Evolutionary conservation across 2,888 invertebrate genomes (phyloP).

Genomic region (Schrankia costaestrigalis): DNA sequence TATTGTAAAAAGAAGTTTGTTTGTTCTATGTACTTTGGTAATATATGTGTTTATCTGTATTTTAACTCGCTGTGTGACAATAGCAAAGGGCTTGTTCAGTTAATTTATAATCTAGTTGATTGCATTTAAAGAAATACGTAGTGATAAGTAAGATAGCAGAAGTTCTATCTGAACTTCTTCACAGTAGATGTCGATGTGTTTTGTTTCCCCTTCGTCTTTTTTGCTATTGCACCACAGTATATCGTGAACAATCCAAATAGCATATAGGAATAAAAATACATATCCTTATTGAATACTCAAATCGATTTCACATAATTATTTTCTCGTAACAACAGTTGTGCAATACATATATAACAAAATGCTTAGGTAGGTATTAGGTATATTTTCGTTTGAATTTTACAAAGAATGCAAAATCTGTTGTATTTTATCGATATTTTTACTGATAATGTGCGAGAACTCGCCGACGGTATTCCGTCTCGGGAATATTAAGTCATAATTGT

Average conservation of each 20-base stretch:
- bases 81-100: slow-evolving; percentile 61
- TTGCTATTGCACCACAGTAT: slow-evolving; percentile 71
- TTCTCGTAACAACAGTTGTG: slow-evolving; percentile 73
- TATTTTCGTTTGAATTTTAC: slow-evolving; percentile 76
- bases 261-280: slow-evolving; percentile 71
- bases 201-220: slow-evolving; percentile 36
- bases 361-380: slow-evolving; percentile 77
- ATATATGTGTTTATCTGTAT: slow-evolving; percentile 67
- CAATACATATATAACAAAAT: slow-evolving; percentile 75
- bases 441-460: slow-evolving; percentile 51
- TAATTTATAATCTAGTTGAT: slow-evolving; percentile 59
- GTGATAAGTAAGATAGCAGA: slow-evolving; percentile 58
- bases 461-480: slow-evolving; percentile 51
- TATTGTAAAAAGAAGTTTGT: slow-evolving; percentile 71
- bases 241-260: slow-evolving; percentile 66
- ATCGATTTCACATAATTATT: slow-evolving; percentile 63
- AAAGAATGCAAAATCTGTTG: slow-evolving; percentile 76
- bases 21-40: slow-evolving; percentile 65
- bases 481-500: slow-evolving; percentile 75
- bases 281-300: slow-evolving; percentile 79
- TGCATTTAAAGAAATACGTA: slow-evolving; percentile 72
- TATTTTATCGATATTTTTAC: slow-evolving; percentile 77
- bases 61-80: slow-evolving; percentile 66
- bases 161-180: slow-evolving; percentile 49
- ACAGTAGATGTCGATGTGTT: slow-evolving; percentile 47